phyloP scores from a whole-genome alignment of 2,888 invertebrate species.

The Drosophila putrida region DNA sequence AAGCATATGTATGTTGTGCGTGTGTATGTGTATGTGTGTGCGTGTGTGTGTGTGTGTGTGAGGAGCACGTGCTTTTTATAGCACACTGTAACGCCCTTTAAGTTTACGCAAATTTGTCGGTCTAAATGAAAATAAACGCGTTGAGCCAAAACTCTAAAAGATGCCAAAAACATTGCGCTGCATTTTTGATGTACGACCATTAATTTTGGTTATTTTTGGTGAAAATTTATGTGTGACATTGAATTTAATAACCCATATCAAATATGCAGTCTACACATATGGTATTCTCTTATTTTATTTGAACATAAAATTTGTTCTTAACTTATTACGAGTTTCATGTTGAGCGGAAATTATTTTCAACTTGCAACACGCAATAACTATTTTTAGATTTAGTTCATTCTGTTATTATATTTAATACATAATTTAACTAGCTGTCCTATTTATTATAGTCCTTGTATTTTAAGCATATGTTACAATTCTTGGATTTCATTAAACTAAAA shows the following conservation, averaged over 20 bases:
- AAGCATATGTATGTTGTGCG: slow-evolving; percentile 25
- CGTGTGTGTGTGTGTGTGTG: slow-evolving; percentile 2
- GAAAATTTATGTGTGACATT: slow-evolving; percentile 33
- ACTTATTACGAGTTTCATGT: not conserved
- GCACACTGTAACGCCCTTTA: slow-evolving; percentile 49
- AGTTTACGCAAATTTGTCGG: slow-evolving; percentile 66
- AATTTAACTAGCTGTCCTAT: too few relatives aligned
- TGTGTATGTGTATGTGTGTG: not conserved
- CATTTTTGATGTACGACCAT: slow-evolving; percentile 34
- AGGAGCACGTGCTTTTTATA: slow-evolving; percentile 53
- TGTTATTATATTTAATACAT: too few relatives aligned
- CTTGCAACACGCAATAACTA: not conserved
- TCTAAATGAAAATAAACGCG: slow-evolving; percentile 71
- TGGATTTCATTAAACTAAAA: too few relatives aligned
- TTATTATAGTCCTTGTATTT: too few relatives aligned
- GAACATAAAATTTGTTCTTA: slow-evolving; percentile 3
- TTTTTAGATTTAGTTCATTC: too few relatives aligned
- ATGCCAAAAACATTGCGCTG: slow-evolving; percentile 27
- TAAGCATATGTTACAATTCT: too few relatives aligned
- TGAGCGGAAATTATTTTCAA: not conserved
- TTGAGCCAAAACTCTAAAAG: slow-evolving; percentile 30
- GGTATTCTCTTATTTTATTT: not conserved
- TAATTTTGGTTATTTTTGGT: slow-evolving; percentile 41
- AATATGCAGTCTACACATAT: slow-evolving; percentile 29
- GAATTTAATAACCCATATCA: slow-evolving; percentile 47